Evolutionary conservation across 2,888 invertebrate species (phyloP).

Genomic region (Scaptomyza reducta): DNA sequence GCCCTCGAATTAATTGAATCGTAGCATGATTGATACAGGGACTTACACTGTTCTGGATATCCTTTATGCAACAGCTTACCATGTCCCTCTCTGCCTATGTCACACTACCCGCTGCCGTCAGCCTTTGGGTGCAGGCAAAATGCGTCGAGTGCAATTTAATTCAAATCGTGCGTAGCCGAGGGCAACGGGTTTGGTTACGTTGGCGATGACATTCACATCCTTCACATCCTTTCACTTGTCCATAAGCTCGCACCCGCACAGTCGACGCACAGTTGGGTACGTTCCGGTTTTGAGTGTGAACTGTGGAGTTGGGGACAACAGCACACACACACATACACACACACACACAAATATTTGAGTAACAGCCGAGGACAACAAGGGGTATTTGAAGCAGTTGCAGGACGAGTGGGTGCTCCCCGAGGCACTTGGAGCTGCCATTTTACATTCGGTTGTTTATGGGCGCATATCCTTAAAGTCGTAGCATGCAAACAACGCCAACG

Average conservation of each 20-base stretch:
- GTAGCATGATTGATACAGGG: constrained; percentile 11
- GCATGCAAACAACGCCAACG: constrained; percentile 44
- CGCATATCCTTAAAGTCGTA: constrained; percentile 67
- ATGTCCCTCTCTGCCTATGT: neutral
- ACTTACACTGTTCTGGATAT: constrained; percentile 7
- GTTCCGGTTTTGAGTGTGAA: neutral
- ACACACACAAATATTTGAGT: constrained; percentile 35
- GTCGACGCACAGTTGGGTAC: neutral
- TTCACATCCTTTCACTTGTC: constrained; percentile 10
- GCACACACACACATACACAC: neutral
- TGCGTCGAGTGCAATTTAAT: constrained; percentile 77
- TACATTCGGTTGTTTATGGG: constrained; percentile 75
- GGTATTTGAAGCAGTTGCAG: constrained; percentile 1
- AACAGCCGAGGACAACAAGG: constrained; percentile 1
- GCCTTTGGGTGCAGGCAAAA: constrained; percentile 44
- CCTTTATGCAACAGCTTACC: constrained; percentile 9
- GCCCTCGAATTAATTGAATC: constrained; percentile 53
- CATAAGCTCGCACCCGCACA: constrained; percentile 3
- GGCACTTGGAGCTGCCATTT: constrained; percentile 63
- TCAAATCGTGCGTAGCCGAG: constrained; percentile 77
- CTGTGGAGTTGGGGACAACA: neutral
- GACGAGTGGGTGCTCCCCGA: constrained; percentile 28
- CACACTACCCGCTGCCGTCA: neutral
- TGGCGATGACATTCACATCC: constrained; percentile 18
- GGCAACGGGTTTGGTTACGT: constrained; percentile 56